phyloP scores from a whole-genome alignment of 2,797 vertebrate genomes.

The Gallinago nigripennis region DNA sequence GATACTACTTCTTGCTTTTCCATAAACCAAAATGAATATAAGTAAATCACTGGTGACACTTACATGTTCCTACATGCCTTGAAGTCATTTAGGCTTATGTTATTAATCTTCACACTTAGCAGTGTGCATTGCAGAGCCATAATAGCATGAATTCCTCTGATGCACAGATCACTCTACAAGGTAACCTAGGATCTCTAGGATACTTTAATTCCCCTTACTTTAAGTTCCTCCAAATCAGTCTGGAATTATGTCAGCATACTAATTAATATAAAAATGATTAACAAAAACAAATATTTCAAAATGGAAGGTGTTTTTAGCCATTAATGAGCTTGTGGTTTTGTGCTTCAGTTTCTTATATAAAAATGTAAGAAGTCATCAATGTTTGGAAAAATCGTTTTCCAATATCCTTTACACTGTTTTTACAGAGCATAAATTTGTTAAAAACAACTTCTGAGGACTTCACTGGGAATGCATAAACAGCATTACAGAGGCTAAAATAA shows the following conservation, averaged over 20 bases:
- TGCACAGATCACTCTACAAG: background rate
- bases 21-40: background rate
- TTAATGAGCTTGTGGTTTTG: background rate
- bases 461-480: background rate
- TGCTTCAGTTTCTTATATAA: background rate
- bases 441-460: background rate
- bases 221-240: background rate
- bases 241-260: background rate
- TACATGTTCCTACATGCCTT: background rate
- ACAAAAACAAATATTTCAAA: background rate
- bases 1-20: background rate
- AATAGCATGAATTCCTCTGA: background rate
- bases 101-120: background rate
- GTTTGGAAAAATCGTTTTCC: background rate
- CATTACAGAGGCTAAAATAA: background rate
- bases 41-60: background rate
- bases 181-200: background rate
- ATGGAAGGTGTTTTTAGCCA: background rate
- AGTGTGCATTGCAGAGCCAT: background rate
- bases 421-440: background rate
- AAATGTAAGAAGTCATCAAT: background rate
- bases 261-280: background rate
- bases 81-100: background rate
- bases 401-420: background rate
- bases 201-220: background rate